These are phyloP conservation scores for Actinostola sp. DNA, from an alignment of 92 coral and sea anemone genomes.

Conservation along the genomic window DNA sequence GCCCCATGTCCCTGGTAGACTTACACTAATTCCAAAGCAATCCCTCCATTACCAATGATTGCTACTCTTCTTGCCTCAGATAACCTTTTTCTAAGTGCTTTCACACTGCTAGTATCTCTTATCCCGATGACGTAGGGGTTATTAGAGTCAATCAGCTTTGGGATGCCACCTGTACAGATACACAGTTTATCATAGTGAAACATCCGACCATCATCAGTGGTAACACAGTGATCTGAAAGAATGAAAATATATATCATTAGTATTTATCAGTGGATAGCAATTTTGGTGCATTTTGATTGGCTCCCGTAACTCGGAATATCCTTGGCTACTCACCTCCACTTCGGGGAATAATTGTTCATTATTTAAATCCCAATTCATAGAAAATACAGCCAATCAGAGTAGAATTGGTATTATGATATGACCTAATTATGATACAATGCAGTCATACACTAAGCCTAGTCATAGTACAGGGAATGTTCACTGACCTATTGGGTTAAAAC, in stretches of 20 bases:
- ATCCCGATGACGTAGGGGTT: slow-evolving; percentile 81
- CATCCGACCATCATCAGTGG: slow-evolving; percentile 57
- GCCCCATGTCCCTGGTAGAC: no score
- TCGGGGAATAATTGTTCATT: no score
- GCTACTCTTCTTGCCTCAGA: slow-evolving; percentile 78
- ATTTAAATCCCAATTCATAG: no score
- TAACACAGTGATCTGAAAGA: slow-evolving; percentile 68
- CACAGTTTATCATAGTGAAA: slow-evolving; percentile 80
- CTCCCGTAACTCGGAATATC: no score
- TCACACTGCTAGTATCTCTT: slow-evolving; percentile 84
- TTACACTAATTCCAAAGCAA: slow-evolving; percentile 95
- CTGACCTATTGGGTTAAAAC: slow-evolving; percentile 72
- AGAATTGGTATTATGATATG: no score
- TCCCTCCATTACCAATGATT: slow-evolving; percentile 96
- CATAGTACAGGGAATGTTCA: no score
- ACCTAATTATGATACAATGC: no score
- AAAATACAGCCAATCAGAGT: no score
- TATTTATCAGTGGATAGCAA: no score
- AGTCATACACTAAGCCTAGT: no score
- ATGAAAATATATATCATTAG: not conserved
- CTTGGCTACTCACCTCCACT: no score
- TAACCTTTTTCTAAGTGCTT: slow-evolving; percentile 66
- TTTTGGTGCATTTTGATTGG: no score
- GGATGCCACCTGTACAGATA: slow-evolving; percentile 93
- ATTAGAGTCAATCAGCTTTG: slow-evolving; percentile 67